Evolutionary conservation across 2,888 invertebrate species (phyloP).

Genomic region (Chloroclysta siterata): DNA sequence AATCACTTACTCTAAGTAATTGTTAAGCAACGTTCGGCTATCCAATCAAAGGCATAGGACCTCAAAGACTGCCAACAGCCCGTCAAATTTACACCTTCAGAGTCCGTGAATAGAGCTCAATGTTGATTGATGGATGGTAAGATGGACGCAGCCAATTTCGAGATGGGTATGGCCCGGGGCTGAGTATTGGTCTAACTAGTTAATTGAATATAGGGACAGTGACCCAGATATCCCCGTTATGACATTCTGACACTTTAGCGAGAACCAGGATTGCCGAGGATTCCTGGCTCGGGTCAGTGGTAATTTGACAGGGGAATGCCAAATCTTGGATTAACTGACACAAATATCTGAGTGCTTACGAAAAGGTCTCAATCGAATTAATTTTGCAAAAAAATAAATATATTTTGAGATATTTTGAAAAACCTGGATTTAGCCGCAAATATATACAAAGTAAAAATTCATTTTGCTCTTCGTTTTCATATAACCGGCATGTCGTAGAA

Average conservation of each 20-base stretch:
- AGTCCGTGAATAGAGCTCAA: conserved; percentile 27
- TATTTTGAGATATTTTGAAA: no score
- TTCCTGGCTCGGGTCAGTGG: not conserved
- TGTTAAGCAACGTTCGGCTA: conserved; percentile 72
- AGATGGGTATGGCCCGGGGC: conserved; percentile 68
- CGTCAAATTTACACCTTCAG: conserved; percentile 46
- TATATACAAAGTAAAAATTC: no score
- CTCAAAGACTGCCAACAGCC: conserved; percentile 47
- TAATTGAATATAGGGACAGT: conserved; percentile 74
- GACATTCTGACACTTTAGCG: conserved; percentile 27
- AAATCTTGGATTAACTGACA: not conserved
- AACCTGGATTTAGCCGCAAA: no score
- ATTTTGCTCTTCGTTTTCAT: no score
- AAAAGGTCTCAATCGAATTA: no score
- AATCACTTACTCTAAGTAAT: conserved; percentile 81
- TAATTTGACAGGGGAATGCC: conserved; percentile 1
- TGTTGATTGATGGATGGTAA: conserved; percentile 22
- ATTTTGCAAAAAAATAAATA: no score
- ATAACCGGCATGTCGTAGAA: no score
- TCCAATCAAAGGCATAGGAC: conserved; percentile 73
- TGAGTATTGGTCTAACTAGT: conserved; percentile 67
- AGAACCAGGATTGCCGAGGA: conserved; percentile 4
- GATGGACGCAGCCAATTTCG: conserved; percentile 66
- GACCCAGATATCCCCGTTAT: conserved; percentile 54
- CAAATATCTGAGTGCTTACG: no score